Evolutionary conservation across 2,113 vertebrate genomes (phyloP).

Genomic region (Antennarius striatus): DNA sequence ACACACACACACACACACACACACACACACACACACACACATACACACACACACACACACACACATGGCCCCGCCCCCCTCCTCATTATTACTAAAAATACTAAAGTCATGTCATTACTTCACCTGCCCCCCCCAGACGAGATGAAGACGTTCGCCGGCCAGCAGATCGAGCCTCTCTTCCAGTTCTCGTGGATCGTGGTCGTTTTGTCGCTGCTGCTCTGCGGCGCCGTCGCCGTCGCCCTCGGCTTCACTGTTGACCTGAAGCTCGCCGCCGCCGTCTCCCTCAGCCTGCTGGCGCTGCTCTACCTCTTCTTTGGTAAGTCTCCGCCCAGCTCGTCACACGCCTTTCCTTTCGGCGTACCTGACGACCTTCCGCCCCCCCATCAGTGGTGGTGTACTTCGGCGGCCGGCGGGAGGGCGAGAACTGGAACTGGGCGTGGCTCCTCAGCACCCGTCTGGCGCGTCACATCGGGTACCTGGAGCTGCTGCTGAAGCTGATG

Average conservation of each 20-base stretch:
- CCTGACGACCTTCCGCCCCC: background rate
- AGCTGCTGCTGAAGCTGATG: slow-evolving; percentile 94
- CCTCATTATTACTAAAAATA: too few species aligned
- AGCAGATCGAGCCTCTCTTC: slow-evolving; percentile 95
- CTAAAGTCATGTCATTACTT: too few species aligned
- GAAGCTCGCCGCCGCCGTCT: slow-evolving; percentile 87
- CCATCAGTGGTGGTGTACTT: slow-evolving; percentile 92
- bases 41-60: background rate
- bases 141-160: slow-evolving; percentile 99
- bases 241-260: slow-evolving; percentile 89
- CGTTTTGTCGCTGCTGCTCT: slow-evolving; percentile 87
- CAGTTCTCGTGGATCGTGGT: slow-evolving; percentile 96
- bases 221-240: slow-evolving; percentile 83
- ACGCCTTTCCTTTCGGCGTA: background rate
- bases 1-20: slow-evolving; percentile 1
- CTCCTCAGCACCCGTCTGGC: slow-evolving; percentile 90
- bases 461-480: slow-evolving; percentile 92
- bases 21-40: background rate
- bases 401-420: slow-evolving; percentile 91
- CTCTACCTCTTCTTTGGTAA: slow-evolving; percentile 95
- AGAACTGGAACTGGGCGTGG: slow-evolving; percentile 97
- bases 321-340: slow-evolving; percentile 6
- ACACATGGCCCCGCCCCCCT: too few species aligned
- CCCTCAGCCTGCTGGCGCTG: slow-evolving; percentile 89
- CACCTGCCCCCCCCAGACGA: slow-evolving; percentile 83